phyloP scores from a whole-genome alignment of 2,888 invertebrate genomes.

The Gari tellinella region DNA sequence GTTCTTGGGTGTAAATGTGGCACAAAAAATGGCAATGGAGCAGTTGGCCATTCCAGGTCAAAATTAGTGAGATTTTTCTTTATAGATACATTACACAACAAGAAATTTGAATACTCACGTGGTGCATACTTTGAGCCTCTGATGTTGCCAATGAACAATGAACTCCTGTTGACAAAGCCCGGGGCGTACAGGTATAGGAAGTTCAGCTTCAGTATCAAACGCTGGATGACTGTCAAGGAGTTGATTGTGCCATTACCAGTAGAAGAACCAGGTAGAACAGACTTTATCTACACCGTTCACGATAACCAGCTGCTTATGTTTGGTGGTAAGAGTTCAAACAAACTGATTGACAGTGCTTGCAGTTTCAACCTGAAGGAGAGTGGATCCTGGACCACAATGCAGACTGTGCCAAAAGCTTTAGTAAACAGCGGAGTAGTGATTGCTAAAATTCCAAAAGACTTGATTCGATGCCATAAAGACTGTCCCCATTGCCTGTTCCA shows the following conservation, averaged over 20 bases:
- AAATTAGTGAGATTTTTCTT: slow-evolving; percentile 53
- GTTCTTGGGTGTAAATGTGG: slow-evolving; percentile 65
- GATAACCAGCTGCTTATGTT: slow-evolving; percentile 65
- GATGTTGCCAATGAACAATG: slow-evolving; percentile 61
- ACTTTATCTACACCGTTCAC: slow-evolving; percentile 59
- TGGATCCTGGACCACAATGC: slow-evolving; percentile 61
- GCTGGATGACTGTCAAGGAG: slow-evolving; percentile 55
- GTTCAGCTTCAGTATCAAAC: slow-evolving; percentile 54
- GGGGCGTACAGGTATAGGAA: slow-evolving; percentile 60
- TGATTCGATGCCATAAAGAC: slow-evolving; percentile 68
- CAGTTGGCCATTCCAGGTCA: slow-evolving; percentile 21
- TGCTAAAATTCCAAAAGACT: slow-evolving; percentile 63
- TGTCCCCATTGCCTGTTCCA: slow-evolving; percentile 72
- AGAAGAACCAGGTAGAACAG: slow-evolving; percentile 55
- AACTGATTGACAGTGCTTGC: slow-evolving; percentile 51
- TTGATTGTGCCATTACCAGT: slow-evolving; percentile 55
- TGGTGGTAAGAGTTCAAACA: slow-evolving; percentile 66
- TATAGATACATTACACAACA: slow-evolving; percentile 47
- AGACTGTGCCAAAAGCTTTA: slow-evolving; percentile 64
- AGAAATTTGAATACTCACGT: slow-evolving; percentile 53
- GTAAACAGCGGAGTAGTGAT: slow-evolving; percentile 63
- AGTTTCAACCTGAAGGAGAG: slow-evolving; percentile 54
- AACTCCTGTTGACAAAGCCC: slow-evolving; percentile 61
- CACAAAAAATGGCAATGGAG: slow-evolving; percentile 20
- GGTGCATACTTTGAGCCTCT: slow-evolving; percentile 58